A percentile compares a stretch with the other conserved stretches of the same genome.
phyloP scores from a whole-genome alignment of 2,888 invertebrate genomes.

The Platerodrilus igneus region DNA sequence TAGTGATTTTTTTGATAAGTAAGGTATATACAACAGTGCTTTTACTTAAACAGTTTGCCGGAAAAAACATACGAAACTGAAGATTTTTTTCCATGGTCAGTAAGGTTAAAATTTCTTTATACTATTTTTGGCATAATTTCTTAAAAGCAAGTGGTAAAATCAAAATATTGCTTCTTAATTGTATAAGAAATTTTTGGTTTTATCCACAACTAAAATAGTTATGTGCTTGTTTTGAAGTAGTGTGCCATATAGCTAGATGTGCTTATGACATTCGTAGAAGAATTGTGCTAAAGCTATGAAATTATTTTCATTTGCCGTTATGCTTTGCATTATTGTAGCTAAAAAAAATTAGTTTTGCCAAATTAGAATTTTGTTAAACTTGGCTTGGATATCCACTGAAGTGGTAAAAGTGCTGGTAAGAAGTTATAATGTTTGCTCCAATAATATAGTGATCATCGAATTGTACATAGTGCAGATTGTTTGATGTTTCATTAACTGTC shows the following conservation, averaged over 20 bases:
- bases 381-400: constrained; percentile 13
- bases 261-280: too few relatives aligned
- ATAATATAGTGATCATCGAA: too few relatives aligned
- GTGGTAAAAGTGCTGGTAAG: constrained; percentile 24
- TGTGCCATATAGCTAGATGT: too few relatives aligned
- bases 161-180: constrained; percentile 9
- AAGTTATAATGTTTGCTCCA: too few relatives aligned
- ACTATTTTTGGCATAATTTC: constrained; percentile 9
- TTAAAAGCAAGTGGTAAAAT: constrained; percentile 13
- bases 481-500: too few relatives aligned
- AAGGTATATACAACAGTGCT: constrained; percentile 19
- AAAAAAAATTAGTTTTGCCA: background rate
- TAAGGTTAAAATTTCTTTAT: constrained; percentile 46
- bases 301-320: background rate
- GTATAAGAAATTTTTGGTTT: constrained; percentile 13
- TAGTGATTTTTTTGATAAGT: too few relatives aligned
- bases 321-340: constrained; percentile 2
- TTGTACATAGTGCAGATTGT: too few relatives aligned
- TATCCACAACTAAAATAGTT: constrained; percentile 7
- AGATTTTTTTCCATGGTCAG: constrained; percentile 79
- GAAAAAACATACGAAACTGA: constrained; percentile 69
- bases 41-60: constrained; percentile 62
- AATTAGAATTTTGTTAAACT: constrained; percentile 10
- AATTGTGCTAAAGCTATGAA: too few relatives aligned
- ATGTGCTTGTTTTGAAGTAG: constrained; percentile 16